Evolutionary conservation across 2,888 invertebrate genomes (phyloP).

Genomic region (Pollenia labialis): DNA sequence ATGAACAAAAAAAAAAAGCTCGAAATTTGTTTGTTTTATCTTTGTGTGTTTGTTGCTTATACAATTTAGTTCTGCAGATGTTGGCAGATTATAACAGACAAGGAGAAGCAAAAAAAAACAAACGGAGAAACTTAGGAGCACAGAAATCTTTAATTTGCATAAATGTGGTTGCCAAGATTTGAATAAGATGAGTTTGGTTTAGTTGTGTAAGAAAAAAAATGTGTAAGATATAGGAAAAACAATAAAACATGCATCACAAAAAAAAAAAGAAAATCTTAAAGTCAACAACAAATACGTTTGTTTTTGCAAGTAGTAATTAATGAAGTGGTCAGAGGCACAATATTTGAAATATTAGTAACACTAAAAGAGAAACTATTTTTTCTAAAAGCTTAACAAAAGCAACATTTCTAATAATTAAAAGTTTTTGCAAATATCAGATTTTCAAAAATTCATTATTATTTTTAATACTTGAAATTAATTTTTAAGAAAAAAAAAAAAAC

Average conservation of each 20-base stretch:
- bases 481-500: no score
- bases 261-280: background rate
- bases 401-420: no score
- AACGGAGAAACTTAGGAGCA: background rate
- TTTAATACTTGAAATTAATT: no score
- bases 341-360: background rate
- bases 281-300: constrained; percentile 15
- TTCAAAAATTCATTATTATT: no score
- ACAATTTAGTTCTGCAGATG: constrained; percentile 64
- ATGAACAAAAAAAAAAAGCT: background rate
- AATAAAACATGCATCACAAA: constrained; percentile 60
- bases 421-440: no score
- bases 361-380: no score
- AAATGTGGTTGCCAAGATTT: constrained; percentile 66
- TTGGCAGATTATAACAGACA: constrained; percentile 53
- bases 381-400: no score
- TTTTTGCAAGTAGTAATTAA: no score
- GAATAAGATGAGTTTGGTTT: constrained; percentile 50
- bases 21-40: constrained; percentile 17
- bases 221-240: constrained; percentile 26
- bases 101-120: background rate
- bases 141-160: constrained; percentile 55
- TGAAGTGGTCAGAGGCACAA: constrained; percentile 4
- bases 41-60: constrained; percentile 38
- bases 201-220: constrained; percentile 12